phyloP scores from a whole-genome alignment of 1,140 invertebrate species.

The Macrocentrus cingulum region DNA sequence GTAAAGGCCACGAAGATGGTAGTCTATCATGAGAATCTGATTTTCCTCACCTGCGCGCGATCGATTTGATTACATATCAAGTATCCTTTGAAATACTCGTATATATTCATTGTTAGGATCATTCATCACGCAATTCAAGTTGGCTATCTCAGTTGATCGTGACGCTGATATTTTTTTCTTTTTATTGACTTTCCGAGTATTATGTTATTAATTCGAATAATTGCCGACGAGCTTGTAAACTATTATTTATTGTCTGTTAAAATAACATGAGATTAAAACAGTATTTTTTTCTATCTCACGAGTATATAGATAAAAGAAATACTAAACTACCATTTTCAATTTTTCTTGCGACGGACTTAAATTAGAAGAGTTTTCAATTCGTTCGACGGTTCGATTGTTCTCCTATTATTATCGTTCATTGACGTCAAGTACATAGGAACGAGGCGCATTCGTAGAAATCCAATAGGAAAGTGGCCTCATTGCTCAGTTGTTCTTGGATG shows the following conservation, averaged over 20 bases:
- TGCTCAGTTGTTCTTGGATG: background rate
- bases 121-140: background rate
- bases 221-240: background rate
- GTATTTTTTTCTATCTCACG: background rate
- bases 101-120: background rate
- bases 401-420: too few species aligned
- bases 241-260: background rate
- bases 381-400: too few species aligned
- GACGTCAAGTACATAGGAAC: background rate
- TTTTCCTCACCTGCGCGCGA: too few species aligned
- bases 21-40: too few species aligned
- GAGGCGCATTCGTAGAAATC: background rate
- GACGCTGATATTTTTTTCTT: background rate
- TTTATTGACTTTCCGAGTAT: background rate
- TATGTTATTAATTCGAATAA: too few species aligned
- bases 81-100: too few species aligned
- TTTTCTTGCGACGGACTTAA: too few species aligned
- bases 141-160: background rate
- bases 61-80: too few species aligned
- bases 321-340: too few species aligned
- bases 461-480: background rate
- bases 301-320: too few species aligned
- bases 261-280: constrained; percentile 12
- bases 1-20: too few species aligned
- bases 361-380: too few species aligned